These are phyloP conservation scores for Etheostoma nigrum DNA, from an alignment of 2,797 vertebrate species.

Conservation along the genomic window DNA sequence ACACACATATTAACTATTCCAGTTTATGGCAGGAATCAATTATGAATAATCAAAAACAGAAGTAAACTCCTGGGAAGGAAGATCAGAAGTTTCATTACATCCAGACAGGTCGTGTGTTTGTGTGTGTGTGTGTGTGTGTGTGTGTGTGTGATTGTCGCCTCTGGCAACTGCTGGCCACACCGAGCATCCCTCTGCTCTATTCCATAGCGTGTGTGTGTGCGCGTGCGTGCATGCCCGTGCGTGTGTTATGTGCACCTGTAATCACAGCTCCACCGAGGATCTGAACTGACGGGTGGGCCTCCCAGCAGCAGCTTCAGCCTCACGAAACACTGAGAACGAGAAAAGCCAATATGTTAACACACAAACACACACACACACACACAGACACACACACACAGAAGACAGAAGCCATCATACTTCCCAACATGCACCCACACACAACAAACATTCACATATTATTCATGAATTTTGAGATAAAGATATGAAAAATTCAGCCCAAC, in stretches of 20 bases:
- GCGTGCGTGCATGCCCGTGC: constrained; percentile 5
- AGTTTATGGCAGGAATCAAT: not conserved
- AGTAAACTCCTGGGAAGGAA: constrained; percentile 1
- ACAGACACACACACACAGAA: not conserved
- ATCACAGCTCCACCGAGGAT: constrained; percentile 42
- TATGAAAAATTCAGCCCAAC: not conserved
- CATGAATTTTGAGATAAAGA: not conserved
- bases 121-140: not conserved
- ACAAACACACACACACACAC: not conserved
- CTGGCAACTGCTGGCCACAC: constrained; percentile 17
- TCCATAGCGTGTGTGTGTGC: not conserved
- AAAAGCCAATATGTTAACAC: constrained; percentile 26
- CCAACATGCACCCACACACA: not conserved
- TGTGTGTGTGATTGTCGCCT: constrained; percentile 1
- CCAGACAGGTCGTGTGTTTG: constrained; percentile 2
- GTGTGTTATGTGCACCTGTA: constrained; percentile 36
- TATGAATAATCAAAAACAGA: constrained; percentile 4
- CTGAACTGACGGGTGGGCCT: constrained; percentile 50
- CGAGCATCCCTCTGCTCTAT: constrained; percentile 15
- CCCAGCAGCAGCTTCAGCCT: constrained; percentile 39
- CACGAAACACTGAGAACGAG: constrained; percentile 38
- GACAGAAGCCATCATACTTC: too few species aligned
- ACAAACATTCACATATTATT: constrained; percentile 14
- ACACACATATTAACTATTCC: not conserved
- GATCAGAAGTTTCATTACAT: not conserved